phyloP scores from a whole-genome alignment of 2,888 invertebrate genomes.

The Polyommatus icarus region DNA sequence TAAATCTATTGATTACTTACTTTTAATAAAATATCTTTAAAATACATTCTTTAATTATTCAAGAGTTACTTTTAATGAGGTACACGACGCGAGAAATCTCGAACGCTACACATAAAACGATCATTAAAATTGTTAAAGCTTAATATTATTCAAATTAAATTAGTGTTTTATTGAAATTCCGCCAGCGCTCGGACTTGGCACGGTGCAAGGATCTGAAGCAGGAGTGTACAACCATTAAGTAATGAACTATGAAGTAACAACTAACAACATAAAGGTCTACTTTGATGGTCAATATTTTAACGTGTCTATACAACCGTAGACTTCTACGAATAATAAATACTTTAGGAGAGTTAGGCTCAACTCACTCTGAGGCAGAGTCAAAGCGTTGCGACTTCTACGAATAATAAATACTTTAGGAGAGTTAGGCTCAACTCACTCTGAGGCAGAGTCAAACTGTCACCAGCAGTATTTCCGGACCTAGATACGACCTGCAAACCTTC shows the following conservation, averaged over 20 bases:
- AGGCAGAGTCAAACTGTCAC: no score
- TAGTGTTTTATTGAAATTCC: conserved; percentile 20
- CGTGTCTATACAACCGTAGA: neutral
- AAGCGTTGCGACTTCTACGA: no score
- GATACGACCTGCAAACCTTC: no score
- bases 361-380: no score
- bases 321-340: neutral
- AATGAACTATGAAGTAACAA: conserved; percentile 11
- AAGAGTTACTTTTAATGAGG: neutral
- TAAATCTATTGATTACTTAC: neutral
- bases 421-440: no score
- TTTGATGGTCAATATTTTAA: conserved; percentile 1
- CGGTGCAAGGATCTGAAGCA: conserved; percentile 7
- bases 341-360: neutral
- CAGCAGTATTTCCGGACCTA: no score
- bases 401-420: no score
- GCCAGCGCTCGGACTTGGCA: conserved; percentile 9
- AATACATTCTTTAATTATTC: neutral
- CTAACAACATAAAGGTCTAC: conserved; percentile 7
- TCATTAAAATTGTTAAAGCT: conserved; percentile 12
- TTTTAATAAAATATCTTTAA: neutral
- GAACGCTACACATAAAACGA: neutral
- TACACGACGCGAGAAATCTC: neutral
- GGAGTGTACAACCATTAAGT: conserved; percentile 7
- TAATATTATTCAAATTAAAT: conserved; percentile 15